Evolutionary conservation across 2,113 vertebrate species (phyloP), one percentile per base, ranked within the genome.

Genomic region (Lycaon pictus): DNA sequence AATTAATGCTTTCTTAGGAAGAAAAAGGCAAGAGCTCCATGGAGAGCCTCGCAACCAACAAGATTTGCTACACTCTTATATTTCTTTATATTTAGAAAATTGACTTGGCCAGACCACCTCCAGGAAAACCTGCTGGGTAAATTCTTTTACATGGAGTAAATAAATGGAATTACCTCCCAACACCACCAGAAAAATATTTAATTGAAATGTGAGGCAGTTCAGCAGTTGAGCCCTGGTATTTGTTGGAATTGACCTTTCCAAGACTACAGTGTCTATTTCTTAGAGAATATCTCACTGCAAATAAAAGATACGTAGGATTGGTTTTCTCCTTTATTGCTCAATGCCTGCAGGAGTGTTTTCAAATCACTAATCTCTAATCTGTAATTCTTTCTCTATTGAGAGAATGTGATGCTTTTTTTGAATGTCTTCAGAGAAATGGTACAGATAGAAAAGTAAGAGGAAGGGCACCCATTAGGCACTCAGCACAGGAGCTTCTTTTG

Each of bases 111-210:
- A 63, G 60, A 92, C 17, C 29, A 43, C 12, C 55, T 77, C 51
- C 65, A 71, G 63, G 48, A 65, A 89, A 71, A 43, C 10, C 15
- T 63, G 3, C 25, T 29, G 11, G 10, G 11, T 32, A 65, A 23
- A 17, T 84, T 87, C 25, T 91, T 97, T 93, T n/a, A 20, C 56
- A 25, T 71, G 67, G 43, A 86, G n/a, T 27, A 74, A 88, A 84
- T 88, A 82, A 37, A 63, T 55, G 12, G 11, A 90, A 79, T 74
- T 56, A 53, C 27, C 7, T 5, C 2, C 9, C 56, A 32, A 94
- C 29, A 25, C 16, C 11, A 71, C 69, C 15, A n/a, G 32, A 71
- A 63, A 82, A 93, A 55, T 74, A 63, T 51, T 82, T 86, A 22
- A 35, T 74, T 88, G 23, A 86, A 96, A 65, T 84, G n/a, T 19